These are phyloP conservation scores for Gadus chalcogrammus DNA, from an alignment of 2,113 vertebrate species.

Conservation along the genomic window DNA sequence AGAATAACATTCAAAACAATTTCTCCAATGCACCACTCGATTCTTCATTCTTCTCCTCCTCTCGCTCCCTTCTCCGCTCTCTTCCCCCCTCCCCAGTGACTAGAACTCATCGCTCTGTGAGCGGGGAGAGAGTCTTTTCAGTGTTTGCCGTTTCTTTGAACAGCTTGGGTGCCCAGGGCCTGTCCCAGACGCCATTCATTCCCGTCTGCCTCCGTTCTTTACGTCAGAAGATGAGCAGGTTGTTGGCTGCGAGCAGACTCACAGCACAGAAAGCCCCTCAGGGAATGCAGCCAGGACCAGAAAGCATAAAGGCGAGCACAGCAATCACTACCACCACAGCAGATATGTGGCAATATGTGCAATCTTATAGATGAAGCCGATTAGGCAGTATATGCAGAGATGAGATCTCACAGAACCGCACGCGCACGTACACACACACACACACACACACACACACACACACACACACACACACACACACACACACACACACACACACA, in stretches of 20 bases:
- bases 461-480: constrained; percentile 15
- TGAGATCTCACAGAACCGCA: background rate
- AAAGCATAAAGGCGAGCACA: constrained; percentile 12
- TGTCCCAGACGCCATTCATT: constrained; percentile 63
- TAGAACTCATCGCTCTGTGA: constrained; percentile 50
- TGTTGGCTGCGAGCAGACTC: constrained; percentile 64
- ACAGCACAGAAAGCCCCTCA: constrained; percentile 43
- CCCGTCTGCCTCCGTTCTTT: constrained; percentile 45
- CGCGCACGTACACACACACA: constrained; percentile 6
- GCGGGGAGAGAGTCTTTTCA: constrained; percentile 46
- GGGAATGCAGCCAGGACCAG: constrained; percentile 39
- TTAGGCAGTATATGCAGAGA: constrained; percentile 12
- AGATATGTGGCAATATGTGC: constrained; percentile 33
- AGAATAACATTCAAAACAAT: too few relatives aligned
- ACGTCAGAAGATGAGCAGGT: constrained; percentile 64
- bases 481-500: constrained; percentile 19
- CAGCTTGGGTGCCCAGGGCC: constrained; percentile 72
- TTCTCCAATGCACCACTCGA: too few relatives aligned
- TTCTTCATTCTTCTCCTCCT: too few relatives aligned
- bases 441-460: constrained; percentile 11
- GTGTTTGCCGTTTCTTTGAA: constrained; percentile 62
- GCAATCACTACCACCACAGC: constrained; percentile 4
- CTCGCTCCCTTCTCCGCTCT: too few relatives aligned
- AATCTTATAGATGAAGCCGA: constrained; percentile 35
- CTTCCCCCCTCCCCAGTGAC: constrained; percentile 9